Conservation (phyloP, 2,888 invertebrate species). For the Hydrotaea cyrtoneurina region DNA sequence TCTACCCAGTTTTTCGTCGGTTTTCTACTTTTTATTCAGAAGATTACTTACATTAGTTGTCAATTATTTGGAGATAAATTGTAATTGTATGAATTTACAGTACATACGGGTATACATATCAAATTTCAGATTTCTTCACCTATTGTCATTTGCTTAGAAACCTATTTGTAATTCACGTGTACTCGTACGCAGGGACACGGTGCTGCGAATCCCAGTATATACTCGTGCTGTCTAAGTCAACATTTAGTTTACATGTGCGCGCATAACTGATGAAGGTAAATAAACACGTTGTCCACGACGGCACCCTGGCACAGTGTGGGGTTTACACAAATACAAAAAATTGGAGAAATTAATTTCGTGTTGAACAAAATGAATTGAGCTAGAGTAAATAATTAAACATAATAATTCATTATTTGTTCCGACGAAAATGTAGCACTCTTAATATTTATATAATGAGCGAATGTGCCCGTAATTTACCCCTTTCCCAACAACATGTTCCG, state of each 20-base stretch:
- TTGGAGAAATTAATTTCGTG: conserved; percentile 6
- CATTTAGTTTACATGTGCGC: neutral
- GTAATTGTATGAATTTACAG: no score
- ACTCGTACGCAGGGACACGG: no score
- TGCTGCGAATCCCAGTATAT: neutral
- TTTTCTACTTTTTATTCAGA: no score
- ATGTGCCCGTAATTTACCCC: conserved; percentile 27
- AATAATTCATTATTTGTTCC: conserved; percentile 38
- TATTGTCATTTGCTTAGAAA: no score
- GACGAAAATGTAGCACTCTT: conserved; percentile 15
- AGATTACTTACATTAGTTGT: no score
- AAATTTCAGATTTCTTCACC: no score
- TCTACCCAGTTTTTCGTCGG: no score
- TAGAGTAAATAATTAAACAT: conserved; percentile 23
- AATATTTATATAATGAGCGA: conserved; percentile 30
- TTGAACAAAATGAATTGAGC: conserved; percentile 25
- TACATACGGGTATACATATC: no score
- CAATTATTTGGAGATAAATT: no score
- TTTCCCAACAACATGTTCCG: neutral
- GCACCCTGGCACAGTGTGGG: neutral
- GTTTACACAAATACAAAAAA: neutral
- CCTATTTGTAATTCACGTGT: no score
- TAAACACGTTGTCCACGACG: neutral
- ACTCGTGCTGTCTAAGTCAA: neutral
- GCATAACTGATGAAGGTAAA: neutral